Conservation (phyloP, 2,888 invertebrate species). For the Drosophila meridionalis region DNA sequence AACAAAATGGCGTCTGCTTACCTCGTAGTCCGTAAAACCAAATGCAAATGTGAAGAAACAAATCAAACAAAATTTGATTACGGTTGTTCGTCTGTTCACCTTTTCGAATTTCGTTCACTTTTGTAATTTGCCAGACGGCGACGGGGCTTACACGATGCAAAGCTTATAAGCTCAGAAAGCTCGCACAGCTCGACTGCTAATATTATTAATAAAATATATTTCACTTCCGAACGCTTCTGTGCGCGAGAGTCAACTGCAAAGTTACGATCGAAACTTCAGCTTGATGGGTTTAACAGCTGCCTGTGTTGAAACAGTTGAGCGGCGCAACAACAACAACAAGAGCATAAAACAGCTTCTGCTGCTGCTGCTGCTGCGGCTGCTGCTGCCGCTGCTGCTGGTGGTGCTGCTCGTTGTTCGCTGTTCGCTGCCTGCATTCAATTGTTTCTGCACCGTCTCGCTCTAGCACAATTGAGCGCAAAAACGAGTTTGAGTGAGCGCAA, state of each 20-base stretch:
- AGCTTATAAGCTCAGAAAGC: slow-evolving; percentile 34
- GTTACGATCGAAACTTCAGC: slow-evolving; percentile 85
- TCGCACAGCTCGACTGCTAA: slow-evolving; percentile 69
- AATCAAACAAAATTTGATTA: slow-evolving; percentile 19
- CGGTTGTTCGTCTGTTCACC: background rate
- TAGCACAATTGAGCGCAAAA: slow-evolving; percentile 60
- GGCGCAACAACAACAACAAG: slow-evolving; percentile 50
- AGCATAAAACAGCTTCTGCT: slow-evolving; percentile 78
- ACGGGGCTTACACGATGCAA: slow-evolving; percentile 26
- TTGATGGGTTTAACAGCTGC: slow-evolving; percentile 84
- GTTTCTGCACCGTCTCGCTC: slow-evolving; percentile 57
- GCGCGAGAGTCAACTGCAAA: slow-evolving; percentile 85
- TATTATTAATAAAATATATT: slow-evolving; percentile 85
- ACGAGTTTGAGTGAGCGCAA: slow-evolving; percentile 67
- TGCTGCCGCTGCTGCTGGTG: slow-evolving; percentile 39
- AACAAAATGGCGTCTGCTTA: slow-evolving; percentile 74
- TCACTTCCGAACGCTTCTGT: slow-evolving; percentile 86
- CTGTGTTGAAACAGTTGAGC: slow-evolving; percentile 80
- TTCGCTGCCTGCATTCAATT: slow-evolving; percentile 57
- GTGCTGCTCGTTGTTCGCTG: slow-evolving; percentile 49
- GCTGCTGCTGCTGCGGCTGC: slow-evolving; percentile 55
- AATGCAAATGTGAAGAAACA: slow-evolving; percentile 8
- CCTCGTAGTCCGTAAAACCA: slow-evolving; percentile 41
- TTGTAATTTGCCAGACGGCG: slow-evolving; percentile 21
- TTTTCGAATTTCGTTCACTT: slow-evolving; percentile 35